Evolutionary conservation across 2,888 invertebrate genomes (phyloP), one percentile per base, ranked within the genome.

Genomic region (Dolichomitus sp.): DNA sequence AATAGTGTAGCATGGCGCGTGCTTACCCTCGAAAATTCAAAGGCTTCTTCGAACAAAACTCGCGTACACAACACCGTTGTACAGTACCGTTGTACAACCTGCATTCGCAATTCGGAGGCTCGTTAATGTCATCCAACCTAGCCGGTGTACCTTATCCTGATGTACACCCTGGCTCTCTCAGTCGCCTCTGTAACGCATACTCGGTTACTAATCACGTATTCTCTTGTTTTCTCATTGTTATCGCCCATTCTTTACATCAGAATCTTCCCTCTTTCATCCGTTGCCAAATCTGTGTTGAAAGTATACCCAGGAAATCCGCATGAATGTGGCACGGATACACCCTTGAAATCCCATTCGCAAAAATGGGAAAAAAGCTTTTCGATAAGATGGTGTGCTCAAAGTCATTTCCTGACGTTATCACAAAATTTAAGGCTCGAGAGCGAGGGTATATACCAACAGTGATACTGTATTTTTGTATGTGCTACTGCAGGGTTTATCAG

Each of bases 11-110:
- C 81, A 68, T 42, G 81, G 79, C 72, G 78, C 81, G 84, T 81
- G 81, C 84, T 81, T 75, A 84, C 84, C 70, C 83, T 83, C 80
- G 79, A 81, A 84, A 81, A 79, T 84, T 81, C 84, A 84, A 84
- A 84, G 81, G 81, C 72, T 81, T 74, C 61, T 72, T 61, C 70
- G 66, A 76, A 81, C 76, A 80, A 70, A 84, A 80, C 79, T 79
- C 81, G 76, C 75, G 72, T 48, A 40, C 27, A 59, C 54, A 57
- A 37, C 59, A 66, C 70, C 57, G 59, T 59, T 37, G 61, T 57
- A 57, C 52, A 72, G 57, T 45, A 61, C 72, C 57, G 73, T 73
- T 76, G 81, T 79, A 81, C 73, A 78, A 65, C 79, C 73, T 79
- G 85, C 80, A 85, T 85, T 85, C 85, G 76, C 83, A 83, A 85